Base-by-base conservation (phyloP, 1,140 invertebrate genomes). In the Epicauta chinensis region DNA sequence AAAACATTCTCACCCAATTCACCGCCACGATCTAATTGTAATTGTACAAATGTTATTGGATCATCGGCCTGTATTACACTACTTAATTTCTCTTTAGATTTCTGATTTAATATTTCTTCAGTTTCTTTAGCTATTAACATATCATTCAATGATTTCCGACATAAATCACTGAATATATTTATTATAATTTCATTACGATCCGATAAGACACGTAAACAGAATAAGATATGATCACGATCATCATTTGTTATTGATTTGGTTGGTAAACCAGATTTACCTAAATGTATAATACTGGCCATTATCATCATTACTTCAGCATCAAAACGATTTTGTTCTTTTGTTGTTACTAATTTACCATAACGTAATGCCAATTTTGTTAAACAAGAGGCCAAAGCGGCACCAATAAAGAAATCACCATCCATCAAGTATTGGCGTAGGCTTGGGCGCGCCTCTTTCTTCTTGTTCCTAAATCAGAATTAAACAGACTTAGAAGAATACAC, bases 331-430 rank as follows among this genome's bases (percentile, higher is more conserved):
- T 76, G 77, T n/a, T 73, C 73, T 76, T 72, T 75, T 78, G 87
- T 82, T 6, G 55, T 55, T 16, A 74, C 71, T 1, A 78, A 59
- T 37, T 66, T 67, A 53, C 79, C 81, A 69, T 81, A 97, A 61
- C 86, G 76, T 0, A 92, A 73, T 0, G 91, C 87, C 53, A 99
- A 73, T 75, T 99, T 99, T 6, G 91, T 83, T 17, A 99, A 76
- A 11, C 90, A 91, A 1, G 93, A 91, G 7, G 91, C 89, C 7
- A 98, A 72, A 11, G 93, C 84, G 14, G 93, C 91, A 9, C 89
- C 94, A 55, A 98, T 88, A 69, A 98, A 99, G 73, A 96, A 97
- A 64, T 99, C 94, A 1, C 94, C 95, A 58, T 93, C 86, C 74
- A 95, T 83, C 60, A 99, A 79, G 62, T 94, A 93, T 55, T 91